Evolutionary conservation across 2,888 invertebrate genomes (phyloP).

Genomic region (Anoncus sp.): DNA sequence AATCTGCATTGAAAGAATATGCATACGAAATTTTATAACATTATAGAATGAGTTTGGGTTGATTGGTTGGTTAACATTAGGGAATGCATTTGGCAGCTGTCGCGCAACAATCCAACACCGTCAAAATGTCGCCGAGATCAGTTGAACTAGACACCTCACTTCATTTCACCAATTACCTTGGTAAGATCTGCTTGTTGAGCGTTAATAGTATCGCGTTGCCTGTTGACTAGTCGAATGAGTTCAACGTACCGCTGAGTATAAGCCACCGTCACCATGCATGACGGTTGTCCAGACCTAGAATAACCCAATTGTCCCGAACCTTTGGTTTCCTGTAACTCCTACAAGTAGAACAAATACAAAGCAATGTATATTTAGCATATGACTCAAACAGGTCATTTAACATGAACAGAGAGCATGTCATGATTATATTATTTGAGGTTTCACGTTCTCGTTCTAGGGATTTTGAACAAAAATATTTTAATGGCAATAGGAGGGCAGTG

Average conservation of each 20-base stretch:
- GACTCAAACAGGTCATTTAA: background rate
- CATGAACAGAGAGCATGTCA: background rate
- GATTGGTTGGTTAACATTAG: too few species aligned
- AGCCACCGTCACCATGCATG: slow-evolving; percentile 81
- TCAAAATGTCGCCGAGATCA: too few species aligned
- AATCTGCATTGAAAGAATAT: too few species aligned
- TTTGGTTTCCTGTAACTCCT: slow-evolving; percentile 81
- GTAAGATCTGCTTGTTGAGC: slow-evolving; percentile 96
- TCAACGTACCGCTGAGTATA: slow-evolving; percentile 85
- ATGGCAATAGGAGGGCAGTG: too few species aligned
- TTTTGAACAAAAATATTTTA: background rate
- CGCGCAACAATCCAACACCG: too few species aligned
- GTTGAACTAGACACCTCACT: background rate
- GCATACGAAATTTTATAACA: too few species aligned
- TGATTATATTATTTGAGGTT: background rate
- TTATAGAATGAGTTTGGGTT: too few species aligned
- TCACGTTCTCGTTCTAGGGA: slow-evolving; percentile 1
- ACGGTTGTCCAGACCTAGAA: slow-evolving; percentile 78
- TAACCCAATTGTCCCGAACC: slow-evolving; percentile 75
- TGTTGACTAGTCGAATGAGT: slow-evolving; percentile 94
- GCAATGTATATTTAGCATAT: background rate
- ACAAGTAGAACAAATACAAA: slow-evolving; percentile 24
- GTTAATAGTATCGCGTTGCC: slow-evolving; percentile 95
- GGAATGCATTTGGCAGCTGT: too few species aligned
- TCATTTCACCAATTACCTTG: slow-evolving; percentile 86